Percentiles rank a stretch among this genome's conserved stretches.
Evolutionary conservation across 2,113 vertebrate genomes (phyloP).

Genomic region (Xenus cinereus): DNA sequence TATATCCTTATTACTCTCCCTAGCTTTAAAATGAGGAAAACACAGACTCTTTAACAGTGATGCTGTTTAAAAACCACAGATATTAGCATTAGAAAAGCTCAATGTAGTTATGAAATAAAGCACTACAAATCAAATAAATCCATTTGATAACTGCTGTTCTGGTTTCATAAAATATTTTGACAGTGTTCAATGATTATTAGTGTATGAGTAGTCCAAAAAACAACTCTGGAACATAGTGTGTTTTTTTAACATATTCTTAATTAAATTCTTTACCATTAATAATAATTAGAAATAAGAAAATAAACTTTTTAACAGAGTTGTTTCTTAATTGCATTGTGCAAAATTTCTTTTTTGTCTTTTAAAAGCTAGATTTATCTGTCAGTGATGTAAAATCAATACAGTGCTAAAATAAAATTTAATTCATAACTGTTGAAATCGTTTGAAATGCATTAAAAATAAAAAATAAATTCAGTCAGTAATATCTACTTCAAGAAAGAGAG

Average conservation of each 20-base stretch:
- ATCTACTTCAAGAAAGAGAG: neutral
- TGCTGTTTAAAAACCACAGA: too few relatives aligned
- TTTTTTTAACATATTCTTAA: neutral
- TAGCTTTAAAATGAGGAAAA: neutral
- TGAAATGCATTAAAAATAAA: neutral
- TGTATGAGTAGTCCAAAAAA: neutral
- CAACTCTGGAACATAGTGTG: neutral
- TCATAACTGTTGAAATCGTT: neutral
- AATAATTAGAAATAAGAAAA: neutral
- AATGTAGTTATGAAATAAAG: neutral
- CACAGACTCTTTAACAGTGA: neutral
- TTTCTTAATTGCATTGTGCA: neutral
- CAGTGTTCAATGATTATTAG: neutral
- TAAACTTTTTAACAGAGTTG: neutral
- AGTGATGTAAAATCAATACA: neutral
- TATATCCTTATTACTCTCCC: neutral
- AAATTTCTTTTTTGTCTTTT: neutral
- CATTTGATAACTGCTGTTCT: neutral
- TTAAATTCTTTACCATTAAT: rapidly evolving
- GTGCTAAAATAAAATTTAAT: neutral
- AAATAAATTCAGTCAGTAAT: neutral
- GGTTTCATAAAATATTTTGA: neutral
- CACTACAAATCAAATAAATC: neutral
- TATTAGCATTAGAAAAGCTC: neutral
- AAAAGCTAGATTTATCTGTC: neutral